phyloP scores from a whole-genome alignment of 1,140 invertebrate species.

The Ptiloglossa arizonensis region DNA sequence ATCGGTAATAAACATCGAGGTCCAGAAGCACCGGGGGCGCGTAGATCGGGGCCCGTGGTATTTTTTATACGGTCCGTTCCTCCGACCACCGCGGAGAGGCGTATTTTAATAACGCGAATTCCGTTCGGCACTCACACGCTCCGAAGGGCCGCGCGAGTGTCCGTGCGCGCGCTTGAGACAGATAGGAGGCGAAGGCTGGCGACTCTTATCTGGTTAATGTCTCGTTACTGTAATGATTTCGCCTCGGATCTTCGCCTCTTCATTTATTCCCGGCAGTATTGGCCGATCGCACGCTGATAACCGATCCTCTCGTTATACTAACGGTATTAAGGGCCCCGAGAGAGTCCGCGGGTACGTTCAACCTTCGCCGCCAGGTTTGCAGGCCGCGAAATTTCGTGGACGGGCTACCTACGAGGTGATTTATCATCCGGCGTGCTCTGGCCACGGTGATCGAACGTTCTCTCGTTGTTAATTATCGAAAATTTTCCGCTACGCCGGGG shows the following conservation, averaged over 20 bases:
- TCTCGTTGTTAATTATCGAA: slow-evolving; percentile 58
- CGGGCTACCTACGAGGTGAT: slow-evolving; percentile 58
- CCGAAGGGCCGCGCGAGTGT: neutral
- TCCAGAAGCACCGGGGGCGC: slow-evolving; percentile 16
- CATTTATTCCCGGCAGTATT: slow-evolving; percentile 67
- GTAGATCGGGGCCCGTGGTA: slow-evolving; percentile 35
- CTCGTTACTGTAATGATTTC: slow-evolving; percentile 69
- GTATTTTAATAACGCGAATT: slow-evolving; percentile 67
- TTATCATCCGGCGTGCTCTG: slow-evolving; percentile 53
- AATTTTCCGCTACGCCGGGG: slow-evolving; percentile 52
- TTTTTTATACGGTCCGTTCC: slow-evolving; percentile 43
- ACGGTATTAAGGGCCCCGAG: slow-evolving; percentile 61
- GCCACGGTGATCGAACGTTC: slow-evolving; percentile 47
- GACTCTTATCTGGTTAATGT: slow-evolving; percentile 69
- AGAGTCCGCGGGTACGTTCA: slow-evolving; percentile 16
- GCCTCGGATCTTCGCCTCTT: slow-evolving; percentile 68
- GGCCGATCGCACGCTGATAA: slow-evolving; percentile 63
- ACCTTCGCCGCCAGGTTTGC: slow-evolving; percentile 27
- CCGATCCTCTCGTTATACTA: slow-evolving; percentile 64
- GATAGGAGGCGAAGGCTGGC: slow-evolving; percentile 57
- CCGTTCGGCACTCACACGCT: slow-evolving; percentile 38
- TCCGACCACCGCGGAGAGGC: slow-evolving; percentile 32
- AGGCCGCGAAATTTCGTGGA: slow-evolving; percentile 59
- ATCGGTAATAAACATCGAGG: slow-evolving; percentile 39
- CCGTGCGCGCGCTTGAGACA: slow-evolving; percentile 43